These are phyloP conservation scores for Seriola dumerili DNA, from an alignment of 2,113 vertebrate genomes.

Conservation along the genomic window DNA sequence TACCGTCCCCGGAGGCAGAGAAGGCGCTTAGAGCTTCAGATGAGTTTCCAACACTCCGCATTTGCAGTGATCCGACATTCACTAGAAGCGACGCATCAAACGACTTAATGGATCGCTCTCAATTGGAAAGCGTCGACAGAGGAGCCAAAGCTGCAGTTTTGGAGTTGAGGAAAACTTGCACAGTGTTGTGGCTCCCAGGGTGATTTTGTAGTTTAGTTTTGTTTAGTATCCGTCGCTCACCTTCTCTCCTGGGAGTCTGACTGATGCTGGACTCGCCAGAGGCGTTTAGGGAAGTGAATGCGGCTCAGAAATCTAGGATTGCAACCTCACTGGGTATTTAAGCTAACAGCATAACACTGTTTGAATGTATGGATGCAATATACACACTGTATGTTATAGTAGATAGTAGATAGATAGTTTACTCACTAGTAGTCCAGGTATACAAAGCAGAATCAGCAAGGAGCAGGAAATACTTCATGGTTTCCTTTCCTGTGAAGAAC, in stretches of 20 bases:
- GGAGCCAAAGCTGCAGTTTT: not conserved
- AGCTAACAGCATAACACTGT: not conserved
- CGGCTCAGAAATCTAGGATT: not conserved
- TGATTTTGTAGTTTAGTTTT: constrained; percentile 18
- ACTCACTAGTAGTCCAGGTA: not conserved
- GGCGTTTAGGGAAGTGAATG: not conserved
- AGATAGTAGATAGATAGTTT: not conserved
- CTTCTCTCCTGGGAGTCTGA: constrained; percentile 14
- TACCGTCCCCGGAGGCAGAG: constrained; percentile 23
- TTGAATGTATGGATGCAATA: not conserved
- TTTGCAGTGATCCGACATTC: not conserved
- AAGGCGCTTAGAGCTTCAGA: constrained; percentile 33
- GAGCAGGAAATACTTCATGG: too few relatives aligned
- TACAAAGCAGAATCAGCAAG: not conserved
- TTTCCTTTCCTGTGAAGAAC: too few relatives aligned
- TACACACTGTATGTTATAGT: too few relatives aligned
- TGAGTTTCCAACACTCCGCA: constrained; percentile 10
- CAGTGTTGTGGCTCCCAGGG: not conserved
- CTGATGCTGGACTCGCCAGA: not conserved
- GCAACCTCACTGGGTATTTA: not conserved
- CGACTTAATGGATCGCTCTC: constrained; percentile 13
- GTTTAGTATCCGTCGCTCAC: constrained; percentile 9
- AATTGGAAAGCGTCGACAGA: not conserved
- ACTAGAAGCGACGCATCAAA: constrained; percentile 7
- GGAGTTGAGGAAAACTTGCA: constrained; percentile 5